A percentile compares a stretch with the other conserved stretches of the same genome.
Evolutionary conservation across 2,888 invertebrate species (phyloP).

Genomic region (Agriopis leucophaearia): DNA sequence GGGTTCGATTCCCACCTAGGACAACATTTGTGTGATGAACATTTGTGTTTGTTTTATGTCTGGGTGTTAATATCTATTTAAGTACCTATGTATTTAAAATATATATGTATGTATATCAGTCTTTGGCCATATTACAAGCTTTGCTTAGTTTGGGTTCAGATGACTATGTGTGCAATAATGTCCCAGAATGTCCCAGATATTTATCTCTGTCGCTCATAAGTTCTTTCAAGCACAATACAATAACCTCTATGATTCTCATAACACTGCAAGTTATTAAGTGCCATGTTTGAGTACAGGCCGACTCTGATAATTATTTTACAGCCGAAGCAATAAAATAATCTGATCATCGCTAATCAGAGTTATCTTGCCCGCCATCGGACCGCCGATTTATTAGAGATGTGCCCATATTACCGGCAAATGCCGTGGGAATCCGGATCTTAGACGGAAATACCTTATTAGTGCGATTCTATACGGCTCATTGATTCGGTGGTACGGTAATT

Average conservation of each 20-base stretch:
- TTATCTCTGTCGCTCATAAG: too few species aligned
- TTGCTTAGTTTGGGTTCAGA: too few species aligned
- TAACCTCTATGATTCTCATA: background rate
- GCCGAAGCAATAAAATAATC: constrained; percentile 48
- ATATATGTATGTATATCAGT: too few species aligned
- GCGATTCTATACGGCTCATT: constrained; percentile 27
- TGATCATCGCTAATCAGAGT: constrained; percentile 49
- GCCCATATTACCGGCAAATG: constrained; percentile 29
- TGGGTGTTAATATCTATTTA: too few species aligned
- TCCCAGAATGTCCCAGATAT: too few species aligned
- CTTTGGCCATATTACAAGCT: too few species aligned
- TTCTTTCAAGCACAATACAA: background rate
- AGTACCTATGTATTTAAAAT: too few species aligned
- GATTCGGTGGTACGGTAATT: constrained; percentile 19
- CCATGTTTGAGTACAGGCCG: constrained; percentile 13
- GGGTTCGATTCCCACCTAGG: too few species aligned
- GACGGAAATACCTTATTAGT: constrained; percentile 41
- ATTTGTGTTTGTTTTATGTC: too few species aligned
- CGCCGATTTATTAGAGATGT: constrained; percentile 38
- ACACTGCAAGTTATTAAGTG: constrained; percentile 24
- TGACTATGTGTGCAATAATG: too few species aligned
- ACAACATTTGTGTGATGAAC: too few species aligned
- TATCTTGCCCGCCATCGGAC: constrained; percentile 31
- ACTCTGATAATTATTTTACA: constrained; percentile 43
- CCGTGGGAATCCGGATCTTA: constrained; percentile 45